Evolutionary conservation across 2,888 invertebrate genomes (phyloP), one percentile per base, ranked within the genome.

Genomic region (Caenorhabditis angaria): DNA sequence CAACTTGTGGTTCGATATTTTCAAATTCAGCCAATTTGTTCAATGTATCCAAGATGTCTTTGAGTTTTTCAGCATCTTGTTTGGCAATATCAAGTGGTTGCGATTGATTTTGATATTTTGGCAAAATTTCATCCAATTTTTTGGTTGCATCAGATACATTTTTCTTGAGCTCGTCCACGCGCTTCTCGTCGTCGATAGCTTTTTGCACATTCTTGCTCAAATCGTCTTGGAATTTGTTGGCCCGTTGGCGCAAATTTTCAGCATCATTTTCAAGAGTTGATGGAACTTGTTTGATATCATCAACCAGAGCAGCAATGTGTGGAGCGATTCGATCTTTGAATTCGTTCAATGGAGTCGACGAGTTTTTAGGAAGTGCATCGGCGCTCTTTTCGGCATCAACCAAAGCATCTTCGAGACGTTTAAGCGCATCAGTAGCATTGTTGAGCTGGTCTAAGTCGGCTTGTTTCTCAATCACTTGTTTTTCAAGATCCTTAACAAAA

Each of bases 1-100:
- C 66, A 6, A 60, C 35, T 47, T 70, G 70, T 55, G 60, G 65
- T 20, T 55, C 53, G 20, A 8, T 27, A 27, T 61, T 61, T 27
- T 57, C 47, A 28, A 22, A 25, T 27, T 8, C 18, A 5, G 35
- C 24, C 35, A 58, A 25, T 24, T 35, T 24, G 24, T 35, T 24
- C 14, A 63, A 25, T 14, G 61, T 66, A 12, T 63, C 71, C 24
- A 65, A 27, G 55, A 65, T 62, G 35, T 56, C 41, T 50, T 70
- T 64, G 41, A 70, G 68, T 55, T 65, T 48, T 35, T 54, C 54
- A 28, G 61, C 61, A 47, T 73, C 67, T 28, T 69, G 56, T 32
- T 71, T 67, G 29, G 69, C 76, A 55, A 64, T 60, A 29, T 61
- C 69, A 55, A 74, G 59, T 56, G 70, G 70, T 56, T 76, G 74